Conservation (phyloP, 2,797 vertebrate species). For the Sebastes taczanowskii region DNA sequence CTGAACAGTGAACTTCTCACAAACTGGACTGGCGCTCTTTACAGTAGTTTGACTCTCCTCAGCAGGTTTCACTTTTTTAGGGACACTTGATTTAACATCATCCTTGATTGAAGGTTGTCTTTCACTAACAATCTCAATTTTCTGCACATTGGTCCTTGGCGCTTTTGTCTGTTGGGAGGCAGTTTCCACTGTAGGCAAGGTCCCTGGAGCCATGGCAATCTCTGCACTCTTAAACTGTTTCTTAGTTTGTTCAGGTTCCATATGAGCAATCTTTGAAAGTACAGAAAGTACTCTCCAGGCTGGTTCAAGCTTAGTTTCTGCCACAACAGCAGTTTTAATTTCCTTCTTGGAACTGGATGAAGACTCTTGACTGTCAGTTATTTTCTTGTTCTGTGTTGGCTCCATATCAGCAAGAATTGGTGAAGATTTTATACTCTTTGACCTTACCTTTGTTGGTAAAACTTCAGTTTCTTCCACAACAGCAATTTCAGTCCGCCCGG, state of each 20-base stretch:
- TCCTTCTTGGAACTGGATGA: not conserved
- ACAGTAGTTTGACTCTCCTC: not conserved
- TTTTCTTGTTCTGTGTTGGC: not conserved
- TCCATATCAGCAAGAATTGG: not conserved
- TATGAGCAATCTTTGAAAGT: not conserved
- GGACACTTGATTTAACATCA: not conserved
- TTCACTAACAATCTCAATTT: not conserved
- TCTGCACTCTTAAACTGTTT: not conserved
- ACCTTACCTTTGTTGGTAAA: not conserved
- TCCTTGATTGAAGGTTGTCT: not conserved
- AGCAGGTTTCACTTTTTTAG: not conserved
- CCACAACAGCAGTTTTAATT: not conserved
- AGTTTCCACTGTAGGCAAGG: not conserved
- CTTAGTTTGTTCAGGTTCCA: not conserved
- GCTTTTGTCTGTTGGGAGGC: not conserved
- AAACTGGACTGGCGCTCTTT: not conserved
- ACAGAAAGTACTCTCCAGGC: not conserved
- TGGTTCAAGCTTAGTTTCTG: not conserved
- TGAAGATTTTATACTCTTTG: not conserved
- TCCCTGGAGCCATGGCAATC: not conserved
- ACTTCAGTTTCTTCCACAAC: not conserved
- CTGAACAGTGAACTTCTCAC: not conserved
- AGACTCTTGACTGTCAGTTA: not conserved
- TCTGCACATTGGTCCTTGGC: not conserved
- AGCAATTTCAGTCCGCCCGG: not conserved